These are phyloP conservation scores for Mus musculus DNA, from an alignment of 2,113 vertebrate genomes.

Conservation along the genomic window DNA sequence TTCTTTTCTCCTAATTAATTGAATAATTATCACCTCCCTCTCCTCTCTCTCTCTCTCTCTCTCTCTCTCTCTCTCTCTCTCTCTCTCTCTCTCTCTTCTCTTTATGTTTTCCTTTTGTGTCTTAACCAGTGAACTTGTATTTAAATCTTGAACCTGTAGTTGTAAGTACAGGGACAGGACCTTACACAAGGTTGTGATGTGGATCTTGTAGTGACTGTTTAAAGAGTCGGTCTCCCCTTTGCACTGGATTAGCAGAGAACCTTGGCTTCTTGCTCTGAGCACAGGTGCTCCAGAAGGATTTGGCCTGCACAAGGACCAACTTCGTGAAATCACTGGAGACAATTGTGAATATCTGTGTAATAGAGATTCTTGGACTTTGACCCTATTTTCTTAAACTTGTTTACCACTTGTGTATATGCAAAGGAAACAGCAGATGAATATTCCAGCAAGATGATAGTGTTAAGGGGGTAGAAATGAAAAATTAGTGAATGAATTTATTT, in stretches of 20 bases:
- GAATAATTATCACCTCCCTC: neutral
- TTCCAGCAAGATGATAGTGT: neutral
- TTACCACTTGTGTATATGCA: neutral
- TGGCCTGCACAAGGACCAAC: neutral
- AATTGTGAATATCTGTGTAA: neutral
- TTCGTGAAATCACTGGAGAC: neutral
- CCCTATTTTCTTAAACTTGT: neutral
- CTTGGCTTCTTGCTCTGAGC: neutral
- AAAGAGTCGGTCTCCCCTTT: neutral
- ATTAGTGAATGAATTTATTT: conserved; percentile 14
- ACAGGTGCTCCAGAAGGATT: neutral
- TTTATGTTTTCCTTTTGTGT: neutral
- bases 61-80: too few species aligned
- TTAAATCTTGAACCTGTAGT: neutral
- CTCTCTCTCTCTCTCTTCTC: too few species aligned
- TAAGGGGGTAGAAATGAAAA: conserved; percentile 11
- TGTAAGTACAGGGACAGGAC: neutral
- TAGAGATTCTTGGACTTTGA: neutral
- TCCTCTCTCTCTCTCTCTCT: too few species aligned
- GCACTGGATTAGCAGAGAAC: neutral
- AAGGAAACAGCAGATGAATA: neutral
- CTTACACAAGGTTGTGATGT: neutral
- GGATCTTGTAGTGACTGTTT: neutral
- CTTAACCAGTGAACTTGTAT: neutral
- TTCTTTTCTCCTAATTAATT: neutral